phyloP scores from a whole-genome alignment of 2,888 invertebrate species.

The Lycaena phlaeas region DNA sequence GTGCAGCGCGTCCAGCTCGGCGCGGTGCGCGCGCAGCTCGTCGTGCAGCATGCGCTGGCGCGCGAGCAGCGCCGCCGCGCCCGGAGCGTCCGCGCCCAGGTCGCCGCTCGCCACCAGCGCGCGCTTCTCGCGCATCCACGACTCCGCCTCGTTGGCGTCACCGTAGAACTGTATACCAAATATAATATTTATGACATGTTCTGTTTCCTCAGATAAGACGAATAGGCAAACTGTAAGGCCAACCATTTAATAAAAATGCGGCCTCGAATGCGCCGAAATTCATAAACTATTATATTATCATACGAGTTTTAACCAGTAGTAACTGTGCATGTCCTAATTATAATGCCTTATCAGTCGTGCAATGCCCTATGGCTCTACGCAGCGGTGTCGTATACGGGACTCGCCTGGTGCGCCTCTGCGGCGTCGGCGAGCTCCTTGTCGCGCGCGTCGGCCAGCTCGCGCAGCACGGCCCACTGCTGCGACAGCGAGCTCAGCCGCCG shows the following conservation, averaged over 20 bases:
- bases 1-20: slow-evolving; percentile 87
- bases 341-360: no score
- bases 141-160: slow-evolving; percentile 97
- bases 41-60: slow-evolving; percentile 90
- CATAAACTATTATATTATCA: no score
- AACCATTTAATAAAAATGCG: no score
- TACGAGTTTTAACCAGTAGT: no score
- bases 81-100: slow-evolving; percentile 93
- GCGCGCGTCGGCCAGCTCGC: slow-evolving; percentile 77
- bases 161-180: slow-evolving; percentile 85
- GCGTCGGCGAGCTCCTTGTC: slow-evolving; percentile 75
- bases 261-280: no score
- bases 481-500: slow-evolving; percentile 84
- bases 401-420: slow-evolving; percentile 91
- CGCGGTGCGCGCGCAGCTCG: slow-evolving; percentile 89
- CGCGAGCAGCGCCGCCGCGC: slow-evolving; percentile 89
- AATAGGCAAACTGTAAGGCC: no score
- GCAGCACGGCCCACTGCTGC: slow-evolving; percentile 92
- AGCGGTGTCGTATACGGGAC: background rate
- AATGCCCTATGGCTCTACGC: no score
- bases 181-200: no score
- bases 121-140: slow-evolving; percentile 97
- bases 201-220: no score
- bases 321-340: no score
- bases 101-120: slow-evolving; percentile 91